Evolutionary conservation across 2,113 vertebrate species (phyloP).

Genomic region (Passer domesticus): DNA sequence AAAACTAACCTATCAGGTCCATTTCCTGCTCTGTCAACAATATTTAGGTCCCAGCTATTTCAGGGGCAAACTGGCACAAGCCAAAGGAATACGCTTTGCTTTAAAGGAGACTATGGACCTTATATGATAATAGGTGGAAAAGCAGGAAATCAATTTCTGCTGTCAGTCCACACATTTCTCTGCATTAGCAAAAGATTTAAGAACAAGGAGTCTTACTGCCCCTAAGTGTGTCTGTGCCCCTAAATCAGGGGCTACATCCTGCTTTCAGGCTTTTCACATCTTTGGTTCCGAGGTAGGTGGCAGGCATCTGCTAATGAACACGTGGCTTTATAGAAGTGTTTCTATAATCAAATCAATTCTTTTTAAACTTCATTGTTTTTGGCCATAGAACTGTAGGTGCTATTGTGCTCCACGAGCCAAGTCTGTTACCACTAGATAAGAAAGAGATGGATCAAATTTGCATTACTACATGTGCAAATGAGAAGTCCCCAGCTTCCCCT

Average conservation of each 20-base stretch:
- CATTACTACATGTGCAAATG: conserved; percentile 49
- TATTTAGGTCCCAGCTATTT: not conserved
- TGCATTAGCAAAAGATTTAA: not conserved
- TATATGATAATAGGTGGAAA: not conserved
- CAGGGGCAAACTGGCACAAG: not conserved
- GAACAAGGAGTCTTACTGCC: not conserved
- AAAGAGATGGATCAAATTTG: conserved; percentile 33
- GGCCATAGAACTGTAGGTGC: conserved; percentile 16
- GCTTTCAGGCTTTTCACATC: not conserved
- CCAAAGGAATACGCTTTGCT: not conserved
- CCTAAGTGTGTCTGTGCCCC: not conserved
- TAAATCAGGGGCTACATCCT: not conserved
- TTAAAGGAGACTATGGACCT: not conserved
- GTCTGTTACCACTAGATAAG: conserved; percentile 54
- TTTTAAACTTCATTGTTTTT: conserved; percentile 57
- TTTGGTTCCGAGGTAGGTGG: not conserved
- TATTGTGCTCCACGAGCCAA: not conserved
- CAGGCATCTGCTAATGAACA: not conserved
- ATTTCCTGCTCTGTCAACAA: not conserved
- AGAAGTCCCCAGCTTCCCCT: not conserved
- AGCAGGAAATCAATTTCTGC: not conserved
- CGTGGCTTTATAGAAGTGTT: not conserved
- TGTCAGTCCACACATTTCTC: not conserved
- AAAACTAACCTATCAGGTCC: not conserved
- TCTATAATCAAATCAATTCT: conserved; percentile 5